Conservation (phyloP, 2,888 invertebrate genomes). For the Boloria selene region DNA sequence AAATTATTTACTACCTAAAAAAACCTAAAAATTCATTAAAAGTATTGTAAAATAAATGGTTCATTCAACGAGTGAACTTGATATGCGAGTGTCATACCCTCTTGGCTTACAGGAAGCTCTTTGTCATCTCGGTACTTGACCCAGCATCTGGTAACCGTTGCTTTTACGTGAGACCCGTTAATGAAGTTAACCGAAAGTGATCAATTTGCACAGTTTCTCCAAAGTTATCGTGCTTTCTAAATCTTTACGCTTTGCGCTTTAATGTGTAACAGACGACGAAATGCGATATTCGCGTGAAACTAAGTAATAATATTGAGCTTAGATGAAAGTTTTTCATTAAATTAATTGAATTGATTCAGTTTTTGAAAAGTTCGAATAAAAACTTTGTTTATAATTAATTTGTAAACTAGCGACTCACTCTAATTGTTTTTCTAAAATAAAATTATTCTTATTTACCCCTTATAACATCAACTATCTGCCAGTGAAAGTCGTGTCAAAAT, state of each 20-base stretch:
- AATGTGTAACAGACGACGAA: slow-evolving; percentile 26
- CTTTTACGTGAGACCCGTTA: slow-evolving; percentile 8
- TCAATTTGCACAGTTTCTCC: slow-evolving; percentile 36
- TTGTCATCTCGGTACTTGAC: neutral
- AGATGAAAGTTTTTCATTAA: too few relatives aligned
- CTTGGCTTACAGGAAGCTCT: slow-evolving; percentile 11
- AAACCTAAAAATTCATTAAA: neutral
- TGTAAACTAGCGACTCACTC: too few relatives aligned
- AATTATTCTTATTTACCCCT: too few relatives aligned
- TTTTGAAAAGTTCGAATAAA: too few relatives aligned
- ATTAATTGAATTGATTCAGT: too few relatives aligned
- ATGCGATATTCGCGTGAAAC: slow-evolving; percentile 35
- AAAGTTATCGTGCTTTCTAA: slow-evolving; percentile 36
- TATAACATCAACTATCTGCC: too few relatives aligned
- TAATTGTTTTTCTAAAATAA: too few relatives aligned
- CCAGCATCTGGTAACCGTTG: slow-evolving; percentile 7
- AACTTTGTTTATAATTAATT: too few relatives aligned
- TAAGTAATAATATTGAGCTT: too few relatives aligned
- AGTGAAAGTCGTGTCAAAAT: too few relatives aligned
- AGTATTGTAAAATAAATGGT: neutral
- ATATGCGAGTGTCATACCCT: neutral
- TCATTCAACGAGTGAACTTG: neutral
- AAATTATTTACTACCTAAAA: too few relatives aligned
- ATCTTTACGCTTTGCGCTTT: slow-evolving; percentile 36
- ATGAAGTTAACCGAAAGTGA: slow-evolving; percentile 18